A percentile compares a stretch with the other conserved stretches of the same genome.
These are phyloP conservation scores for Stomorhina lunata DNA, from an alignment of 2,888 invertebrate genomes.

Conservation along the genomic window DNA sequence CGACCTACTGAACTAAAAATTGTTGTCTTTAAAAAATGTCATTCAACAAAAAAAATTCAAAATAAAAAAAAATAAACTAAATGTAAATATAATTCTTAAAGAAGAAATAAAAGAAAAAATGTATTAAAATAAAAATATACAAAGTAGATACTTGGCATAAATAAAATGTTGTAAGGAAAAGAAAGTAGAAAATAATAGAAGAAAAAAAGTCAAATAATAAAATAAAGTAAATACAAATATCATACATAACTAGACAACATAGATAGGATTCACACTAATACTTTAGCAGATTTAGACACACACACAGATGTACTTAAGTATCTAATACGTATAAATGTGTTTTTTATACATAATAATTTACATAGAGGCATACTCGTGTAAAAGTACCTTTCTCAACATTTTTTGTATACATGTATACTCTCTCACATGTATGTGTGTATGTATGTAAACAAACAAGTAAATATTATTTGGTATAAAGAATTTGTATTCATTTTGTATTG, in stretches of 20 bases:
- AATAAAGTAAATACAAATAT: background rate
- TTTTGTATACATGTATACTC: no score
- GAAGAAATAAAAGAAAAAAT: slow-evolving; percentile 5
- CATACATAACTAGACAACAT: slow-evolving; percentile 9
- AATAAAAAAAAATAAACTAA: slow-evolving; percentile 42
- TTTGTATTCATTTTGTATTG: background rate
- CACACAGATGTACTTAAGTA: background rate
- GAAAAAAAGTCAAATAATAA: background rate
- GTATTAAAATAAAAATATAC: background rate
- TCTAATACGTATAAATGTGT: background rate
- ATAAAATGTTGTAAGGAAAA: slow-evolving; percentile 15
- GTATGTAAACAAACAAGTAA: no score
- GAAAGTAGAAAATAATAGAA: no score
- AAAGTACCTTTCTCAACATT: background rate
- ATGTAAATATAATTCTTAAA: slow-evolving; percentile 25
- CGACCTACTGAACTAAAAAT: slow-evolving; percentile 50
- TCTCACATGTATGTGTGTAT: no score
- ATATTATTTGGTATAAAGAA: no score
- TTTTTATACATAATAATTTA: background rate
- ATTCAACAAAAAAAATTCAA: no score
- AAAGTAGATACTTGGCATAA: slow-evolving; percentile 38
- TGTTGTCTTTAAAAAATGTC: no score
- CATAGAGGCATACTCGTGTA: background rate
- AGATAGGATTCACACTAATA: no score
- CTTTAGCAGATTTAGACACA: no score